Percentiles rank a stretch among this genome's conserved stretches.
These are phyloP conservation scores for Drosophila phalerata DNA, from an alignment of 2,888 invertebrate species.

Conservation along the genomic window DNA sequence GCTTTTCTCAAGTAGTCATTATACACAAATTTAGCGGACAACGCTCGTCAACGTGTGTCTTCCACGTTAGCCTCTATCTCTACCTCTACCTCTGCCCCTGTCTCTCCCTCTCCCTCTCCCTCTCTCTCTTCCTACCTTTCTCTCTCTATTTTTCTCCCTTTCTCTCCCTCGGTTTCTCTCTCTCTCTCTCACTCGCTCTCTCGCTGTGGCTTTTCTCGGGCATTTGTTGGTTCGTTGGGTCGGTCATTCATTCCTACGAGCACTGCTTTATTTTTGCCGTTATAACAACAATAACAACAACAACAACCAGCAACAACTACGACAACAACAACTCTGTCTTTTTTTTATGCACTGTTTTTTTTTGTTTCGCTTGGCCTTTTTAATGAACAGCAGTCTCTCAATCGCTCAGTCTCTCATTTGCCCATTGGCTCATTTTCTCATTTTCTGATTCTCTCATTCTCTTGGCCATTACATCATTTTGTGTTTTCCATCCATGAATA, in stretches of 20 bases:
- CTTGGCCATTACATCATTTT: constrained; percentile 70
- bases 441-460: constrained; percentile 10
- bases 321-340: constrained; percentile 37
- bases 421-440: not conserved
- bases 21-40: constrained; percentile 73
- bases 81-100: not conserved
- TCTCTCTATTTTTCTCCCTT: not conserved
- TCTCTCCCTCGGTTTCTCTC: no score
- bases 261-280: constrained; percentile 70
- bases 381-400: constrained; percentile 61
- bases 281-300: constrained; percentile 43
- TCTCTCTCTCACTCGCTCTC: not conserved
- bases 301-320: constrained; percentile 25
- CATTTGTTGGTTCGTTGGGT: constrained; percentile 48
- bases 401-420: constrained; percentile 4
- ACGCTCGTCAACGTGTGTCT: constrained; percentile 71
- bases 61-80: constrained; percentile 38
- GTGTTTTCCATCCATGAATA: constrained; percentile 52
- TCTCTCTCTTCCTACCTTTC: not conserved
- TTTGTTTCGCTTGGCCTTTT: constrained; percentile 46
- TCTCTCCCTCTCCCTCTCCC: not conserved
- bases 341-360: constrained; percentile 43
- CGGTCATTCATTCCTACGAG: constrained; percentile 68
- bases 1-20: constrained; percentile 79
- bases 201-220: constrained; percentile 20